Evolutionary conservation across 2,888 invertebrate species (phyloP), one percentile per base, ranked within the genome.

Genomic region (Caenorhabditis panamensis): DNA sequence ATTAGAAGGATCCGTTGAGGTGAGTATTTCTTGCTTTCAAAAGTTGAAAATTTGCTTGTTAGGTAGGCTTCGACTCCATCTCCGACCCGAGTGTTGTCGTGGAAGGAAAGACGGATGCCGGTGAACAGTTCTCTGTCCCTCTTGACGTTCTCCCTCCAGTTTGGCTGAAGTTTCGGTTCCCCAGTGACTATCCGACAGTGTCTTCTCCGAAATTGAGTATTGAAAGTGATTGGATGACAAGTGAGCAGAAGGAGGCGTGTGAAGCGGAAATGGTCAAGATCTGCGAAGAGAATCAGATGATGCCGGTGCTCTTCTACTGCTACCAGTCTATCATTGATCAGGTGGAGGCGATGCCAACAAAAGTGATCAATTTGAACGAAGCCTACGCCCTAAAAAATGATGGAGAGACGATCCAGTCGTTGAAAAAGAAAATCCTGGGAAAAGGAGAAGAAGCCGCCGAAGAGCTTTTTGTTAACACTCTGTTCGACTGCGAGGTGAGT

Each of bases 401-500:
- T 0, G 66, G 47, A 13, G 66, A 67, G 28, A 26, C 63, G 0
- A 49, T 68, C 4, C 56, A 61, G 18, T 54, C 66, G 5, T 16
- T 82, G 59, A 54, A 44, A 18, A 58, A 67, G 58, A 56, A 64
- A 47, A 20, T 67, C n/a, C 31, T 78, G 16, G 75, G 72, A 36
- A 69, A 79, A 51, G 62, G 71, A 37, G 79, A 83, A 37, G 59
- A 67, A 68, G 66, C 76, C 1, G 79, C 49, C 2, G 68, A 76
- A n/a, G 78, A 77, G 13, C 73, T 75, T 13, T 83, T 83, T 54
- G 68, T 47, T 2, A 67, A 72, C 22, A 68, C 61, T 0, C 67
- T 72, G 8, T 81, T 63, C 28, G 81, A 81, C 51, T 83, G 83
- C 41, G 76, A 83, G 37, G 79, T 76, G 24, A 47, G 18, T n/a